Evolutionary conservation across 2,113 vertebrate genomes (phyloP).

Genomic region (Crotalus viridis): DNA sequence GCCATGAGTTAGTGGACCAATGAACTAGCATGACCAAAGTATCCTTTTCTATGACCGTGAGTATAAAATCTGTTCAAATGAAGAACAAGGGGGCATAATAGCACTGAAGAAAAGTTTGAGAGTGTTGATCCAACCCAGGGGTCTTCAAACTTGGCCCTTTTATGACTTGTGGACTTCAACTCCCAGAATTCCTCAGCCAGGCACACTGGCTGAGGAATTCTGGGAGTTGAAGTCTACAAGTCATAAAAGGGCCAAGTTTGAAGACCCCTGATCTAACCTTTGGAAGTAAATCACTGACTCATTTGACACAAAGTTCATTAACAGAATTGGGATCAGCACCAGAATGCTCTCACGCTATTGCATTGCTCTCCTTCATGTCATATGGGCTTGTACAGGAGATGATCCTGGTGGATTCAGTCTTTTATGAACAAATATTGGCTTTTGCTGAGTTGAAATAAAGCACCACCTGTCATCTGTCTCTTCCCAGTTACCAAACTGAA

Average conservation of each 20-base stretch:
- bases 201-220: no score
- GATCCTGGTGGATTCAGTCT: neutral
- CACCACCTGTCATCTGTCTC: constrained; percentile 16
- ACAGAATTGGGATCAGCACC: neutral
- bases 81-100: neutral
- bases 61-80: neutral
- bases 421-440: constrained; percentile 37
- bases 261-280: neutral
- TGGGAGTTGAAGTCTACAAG: no score
- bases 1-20: neutral
- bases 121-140: no score
- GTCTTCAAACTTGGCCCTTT: no score
- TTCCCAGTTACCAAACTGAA: constrained; percentile 34
- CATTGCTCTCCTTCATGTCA: neutral
- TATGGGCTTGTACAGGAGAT: neutral
- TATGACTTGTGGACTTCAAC: no score
- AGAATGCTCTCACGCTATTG: neutral
- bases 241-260: no score
- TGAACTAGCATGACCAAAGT: no score
- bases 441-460: constrained; percentile 30
- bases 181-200: no score
- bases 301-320: neutral
- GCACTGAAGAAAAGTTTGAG: neutral
- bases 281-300: neutral
- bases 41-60: neutral